phyloP scores from a whole-genome alignment of 2,797 vertebrate species.

The Tenualosa ilisha region DNA sequence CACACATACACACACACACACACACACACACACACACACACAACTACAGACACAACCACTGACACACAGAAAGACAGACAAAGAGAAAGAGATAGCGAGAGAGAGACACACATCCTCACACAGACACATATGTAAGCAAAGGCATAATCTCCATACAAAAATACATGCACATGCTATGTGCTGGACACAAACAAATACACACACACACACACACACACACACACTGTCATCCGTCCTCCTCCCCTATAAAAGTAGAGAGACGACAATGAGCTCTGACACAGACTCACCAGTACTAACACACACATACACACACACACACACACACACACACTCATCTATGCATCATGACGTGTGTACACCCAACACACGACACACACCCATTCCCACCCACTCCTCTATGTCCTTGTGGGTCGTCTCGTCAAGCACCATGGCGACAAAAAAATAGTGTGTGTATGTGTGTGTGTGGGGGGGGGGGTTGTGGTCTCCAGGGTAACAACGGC shows the following conservation, averaged over 20 bases:
- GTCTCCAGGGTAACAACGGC: slow-evolving; percentile 46
- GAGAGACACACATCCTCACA: background rate
- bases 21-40: background rate
- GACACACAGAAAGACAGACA: background rate
- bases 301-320: slow-evolving; percentile 30
- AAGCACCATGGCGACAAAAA: slow-evolving; percentile 45
- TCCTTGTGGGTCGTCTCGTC: slow-evolving; percentile 49
- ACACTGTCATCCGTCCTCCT: background rate
- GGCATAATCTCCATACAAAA: background rate
- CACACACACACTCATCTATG: slow-evolving; percentile 49
- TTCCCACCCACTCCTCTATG: slow-evolving; percentile 8
- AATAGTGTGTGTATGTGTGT: slow-evolving; percentile 25
- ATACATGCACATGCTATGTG: too few species aligned
- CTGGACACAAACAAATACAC: background rate
- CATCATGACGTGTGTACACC: background rate
- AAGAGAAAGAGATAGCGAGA: too few species aligned
- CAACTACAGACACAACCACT: background rate
- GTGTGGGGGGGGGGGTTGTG: background rate
- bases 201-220: slow-evolving; percentile 12
- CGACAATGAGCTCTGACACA: background rate
- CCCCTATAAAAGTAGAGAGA: too few species aligned
- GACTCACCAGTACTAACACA: slow-evolving; percentile 18
- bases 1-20: background rate
- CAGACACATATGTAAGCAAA: background rate
- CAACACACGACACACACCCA: background rate